Percentiles rank a stretch among this genome's conserved stretches.
These are phyloP conservation scores for Scrobipalpa atriplicella DNA, from an alignment of 2,888 invertebrate genomes.

Conservation along the genomic window DNA sequence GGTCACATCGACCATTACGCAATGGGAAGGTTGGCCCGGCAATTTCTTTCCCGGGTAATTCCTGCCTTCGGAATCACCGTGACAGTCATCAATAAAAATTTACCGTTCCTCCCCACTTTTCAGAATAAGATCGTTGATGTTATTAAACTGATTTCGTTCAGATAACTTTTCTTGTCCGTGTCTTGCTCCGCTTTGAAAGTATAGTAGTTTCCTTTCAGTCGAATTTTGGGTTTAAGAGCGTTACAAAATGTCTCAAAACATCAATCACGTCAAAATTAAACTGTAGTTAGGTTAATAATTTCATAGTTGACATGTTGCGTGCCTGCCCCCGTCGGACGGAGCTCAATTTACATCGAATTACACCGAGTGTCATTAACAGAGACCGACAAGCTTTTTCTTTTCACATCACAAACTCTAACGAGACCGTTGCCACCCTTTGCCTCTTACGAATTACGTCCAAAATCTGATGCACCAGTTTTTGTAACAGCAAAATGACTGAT, in stretches of 20 bases:
- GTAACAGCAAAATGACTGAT: conserved; percentile 37
- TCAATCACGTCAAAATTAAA: conserved; percentile 68
- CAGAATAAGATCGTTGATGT: conserved; percentile 63
- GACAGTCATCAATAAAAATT: conserved; percentile 72
- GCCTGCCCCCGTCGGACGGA: conserved; percentile 60
- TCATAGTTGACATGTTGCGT: conserved; percentile 80
- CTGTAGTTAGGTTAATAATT: conserved; percentile 72
- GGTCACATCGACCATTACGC: conserved; percentile 73
- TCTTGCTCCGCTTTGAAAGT: neutral
- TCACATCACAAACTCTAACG: conserved; percentile 38
- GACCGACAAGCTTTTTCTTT: conserved; percentile 52
- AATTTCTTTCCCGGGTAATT: conserved; percentile 63
- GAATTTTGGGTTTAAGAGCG: conserved; percentile 19
- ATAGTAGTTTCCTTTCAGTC: neutral
- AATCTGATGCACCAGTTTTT: conserved; percentile 39
- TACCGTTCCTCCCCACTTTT: conserved; percentile 62
- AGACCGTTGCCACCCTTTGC: conserved; percentile 48
- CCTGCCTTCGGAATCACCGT: conserved; percentile 59
- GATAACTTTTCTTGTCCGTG: conserved; percentile 18
- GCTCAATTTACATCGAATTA: conserved; percentile 80
- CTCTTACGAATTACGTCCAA: conserved; percentile 49
- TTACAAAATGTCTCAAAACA: conserved; percentile 51
- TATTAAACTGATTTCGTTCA: conserved; percentile 49
- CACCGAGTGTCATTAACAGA: conserved; percentile 75
- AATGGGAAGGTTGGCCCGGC: conserved; percentile 50